Evolutionary conservation across 1,140 invertebrate genomes (phyloP), one percentile per base, ranked within the genome.

Genomic region (Caenorhabditis latens): DNA sequence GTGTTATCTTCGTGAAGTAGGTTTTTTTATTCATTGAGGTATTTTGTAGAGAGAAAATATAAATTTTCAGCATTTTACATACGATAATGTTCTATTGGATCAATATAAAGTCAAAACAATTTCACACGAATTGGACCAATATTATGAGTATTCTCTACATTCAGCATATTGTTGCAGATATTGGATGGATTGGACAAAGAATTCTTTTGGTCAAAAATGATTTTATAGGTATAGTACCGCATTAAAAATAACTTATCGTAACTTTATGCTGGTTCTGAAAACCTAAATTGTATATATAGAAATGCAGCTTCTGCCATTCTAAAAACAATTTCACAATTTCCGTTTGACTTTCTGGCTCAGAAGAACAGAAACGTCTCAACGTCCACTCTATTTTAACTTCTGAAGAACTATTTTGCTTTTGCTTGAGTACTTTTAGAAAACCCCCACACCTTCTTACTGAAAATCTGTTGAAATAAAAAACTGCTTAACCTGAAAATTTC

Each of bases 141-240:
- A 71, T 71, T 32, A 71, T 71, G 65, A 71, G 42, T 46, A 48
- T 71, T 7, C n/a, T 71, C 1, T 71, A 46, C 24, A 46, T 71
- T 9, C 65, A 71, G 19, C 65, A 71, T 21, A 71, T 71, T 6
- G 24, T 71, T n/a, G 65, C 42, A 8, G 40, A 48, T n/a, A 46
- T 43, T 46, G 65, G 14, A n/a, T 71, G 42, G 65, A 71, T 71
- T n/a, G 65, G 65, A 1, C 65, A 71, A 71, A 24, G 65, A 32
- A 14, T 71, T 46, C 65, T 71, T 43, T 42, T 71, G 13, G 8
- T 71, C 8, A 5, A 11, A 19, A 42, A 71, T 5, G 16, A 46
- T 19, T 71, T 32, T 19, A 71, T 16, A 71, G 65, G 65, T 71
- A 61, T 13, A 7, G 40, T 7, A 71, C 16, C 19, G n/a, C 11